Percentiles rank a stretch among this genome's conserved stretches.
Conservation (phyloP, 2,888 invertebrate genomes). For the Agrochola circellaris region DNA sequence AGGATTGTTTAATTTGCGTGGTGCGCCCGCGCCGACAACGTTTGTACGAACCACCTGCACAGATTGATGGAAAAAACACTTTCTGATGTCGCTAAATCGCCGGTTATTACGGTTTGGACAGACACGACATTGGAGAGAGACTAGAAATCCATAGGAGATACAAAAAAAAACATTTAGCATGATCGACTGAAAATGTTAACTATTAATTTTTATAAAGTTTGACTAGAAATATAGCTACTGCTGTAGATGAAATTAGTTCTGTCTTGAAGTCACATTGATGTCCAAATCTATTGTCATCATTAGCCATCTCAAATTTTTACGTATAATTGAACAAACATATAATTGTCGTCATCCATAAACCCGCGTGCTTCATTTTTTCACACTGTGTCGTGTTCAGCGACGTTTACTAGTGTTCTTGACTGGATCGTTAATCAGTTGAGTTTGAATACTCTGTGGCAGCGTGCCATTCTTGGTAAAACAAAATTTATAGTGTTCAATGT, state of each 20-base stretch:
- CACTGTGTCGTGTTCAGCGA: conserved; percentile 1
- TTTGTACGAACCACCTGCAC: not conserved
- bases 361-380: conserved; percentile 6
- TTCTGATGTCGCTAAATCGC: not conserved
- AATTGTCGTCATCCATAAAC: conserved; percentile 3
- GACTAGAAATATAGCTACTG: not conserved
- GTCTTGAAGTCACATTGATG: not conserved
- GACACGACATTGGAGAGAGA: not conserved
- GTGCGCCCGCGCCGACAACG: not conserved
- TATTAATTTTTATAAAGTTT: not conserved
- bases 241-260: not conserved
- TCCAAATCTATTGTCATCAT: conserved; percentile 8
- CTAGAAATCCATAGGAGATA: not conserved
- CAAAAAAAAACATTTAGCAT: not conserved
- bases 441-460: conserved; percentile 43
- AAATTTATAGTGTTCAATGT: conserved; percentile 29
- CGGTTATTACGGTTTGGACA: not conserved
- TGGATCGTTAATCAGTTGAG: conserved; percentile 45
- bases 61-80: not conserved
- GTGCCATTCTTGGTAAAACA: conserved; percentile 54
- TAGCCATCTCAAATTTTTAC: not conserved
- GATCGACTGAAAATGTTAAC: not conserved
- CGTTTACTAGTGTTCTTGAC: conserved; percentile 17
- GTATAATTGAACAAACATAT: conserved; percentile 10
- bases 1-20: conserved; percentile 32